Evolutionary conservation across 2,888 invertebrate genomes (phyloP).

Genomic region (Camponotus fellah): DNA sequence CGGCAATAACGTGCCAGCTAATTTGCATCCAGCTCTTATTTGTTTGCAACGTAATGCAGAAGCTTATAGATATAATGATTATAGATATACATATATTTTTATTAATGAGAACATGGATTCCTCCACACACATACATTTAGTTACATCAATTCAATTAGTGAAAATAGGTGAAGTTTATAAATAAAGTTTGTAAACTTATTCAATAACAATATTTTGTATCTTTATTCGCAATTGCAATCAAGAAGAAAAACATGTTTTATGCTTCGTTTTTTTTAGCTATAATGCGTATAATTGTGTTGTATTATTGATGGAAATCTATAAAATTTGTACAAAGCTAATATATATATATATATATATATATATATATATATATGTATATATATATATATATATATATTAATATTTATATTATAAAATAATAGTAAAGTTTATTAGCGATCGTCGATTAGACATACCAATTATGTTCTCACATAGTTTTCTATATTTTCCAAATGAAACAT

Average conservation of each 20-base stretch:
- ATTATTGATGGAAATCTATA: slow-evolving; percentile 4
- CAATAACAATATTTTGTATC: not conserved
- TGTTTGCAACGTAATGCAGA: no score
- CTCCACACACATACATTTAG: no score
- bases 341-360: not conserved
- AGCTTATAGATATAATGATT: no score
- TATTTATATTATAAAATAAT: slow-evolving; percentile 45
- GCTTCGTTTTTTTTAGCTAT: slow-evolving; percentile 12
- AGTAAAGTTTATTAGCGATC: slow-evolving; percentile 2
- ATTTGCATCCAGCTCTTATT: no score
- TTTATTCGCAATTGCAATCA: not conserved
- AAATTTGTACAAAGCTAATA: slow-evolving; percentile 44
- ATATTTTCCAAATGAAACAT: not conserved
- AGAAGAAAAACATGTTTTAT: not conserved
- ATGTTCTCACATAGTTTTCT: not conserved
- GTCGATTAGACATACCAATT: not conserved
- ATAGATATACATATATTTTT: not conserved
- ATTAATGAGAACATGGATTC: not conserved
- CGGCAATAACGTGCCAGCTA: no score
- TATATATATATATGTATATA: no score
- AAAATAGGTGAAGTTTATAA: slow-evolving; percentile 9
- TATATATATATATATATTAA: not conserved
- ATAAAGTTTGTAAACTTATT: not conserved
- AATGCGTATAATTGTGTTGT: slow-evolving; percentile 9
- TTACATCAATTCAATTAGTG: not conserved